Percentiles rank a stretch among this genome's conserved stretches.
These are phyloP conservation scores for Parotocinclus haroldoi DNA, from an alignment of 2,797 vertebrate genomes.

Conservation along the genomic window DNA sequence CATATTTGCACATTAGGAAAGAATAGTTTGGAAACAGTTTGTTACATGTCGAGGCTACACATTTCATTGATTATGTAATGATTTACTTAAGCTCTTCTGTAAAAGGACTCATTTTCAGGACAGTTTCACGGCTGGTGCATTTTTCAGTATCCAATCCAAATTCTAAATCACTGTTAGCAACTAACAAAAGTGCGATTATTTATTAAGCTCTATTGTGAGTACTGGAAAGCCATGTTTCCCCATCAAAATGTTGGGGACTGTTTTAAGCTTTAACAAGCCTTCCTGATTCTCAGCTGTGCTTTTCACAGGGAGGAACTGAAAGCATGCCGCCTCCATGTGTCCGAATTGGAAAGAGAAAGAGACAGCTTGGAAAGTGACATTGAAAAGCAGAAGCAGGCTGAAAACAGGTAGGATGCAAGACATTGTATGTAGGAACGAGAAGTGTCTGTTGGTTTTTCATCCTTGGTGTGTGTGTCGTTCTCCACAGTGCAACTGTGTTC, in stretches of 20 bases:
- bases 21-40: not conserved
- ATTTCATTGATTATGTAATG: not conserved
- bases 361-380: conserved; percentile 65
- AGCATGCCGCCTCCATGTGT: conserved; percentile 65
- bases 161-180: conserved; percentile 1
- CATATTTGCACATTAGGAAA: not conserved
- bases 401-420: conserved; percentile 66
- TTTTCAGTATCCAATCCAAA: not conserved
- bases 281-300: conserved; percentile 6
- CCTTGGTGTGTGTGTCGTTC: not conserved
- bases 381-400: conserved; percentile 59
- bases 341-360: conserved; percentile 66
- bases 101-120: not conserved
- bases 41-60: not conserved
- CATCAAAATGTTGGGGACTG: not conserved
- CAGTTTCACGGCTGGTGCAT: not conserved
- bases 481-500: conserved; percentile 68
- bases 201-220: conserved; percentile 7
- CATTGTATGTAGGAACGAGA: not conserved
- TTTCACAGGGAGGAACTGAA: conserved; percentile 67
- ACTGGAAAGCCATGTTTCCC: not conserved
- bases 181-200: conserved; percentile 17
- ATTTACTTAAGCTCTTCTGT: not conserved
- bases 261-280: conserved; percentile 14
- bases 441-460: conserved; percentile 9